Evolutionary conservation across 2,888 invertebrate genomes (phyloP), one percentile per base, ranked within the genome.

Genomic region (Scotopteryx bipunctaria): DNA sequence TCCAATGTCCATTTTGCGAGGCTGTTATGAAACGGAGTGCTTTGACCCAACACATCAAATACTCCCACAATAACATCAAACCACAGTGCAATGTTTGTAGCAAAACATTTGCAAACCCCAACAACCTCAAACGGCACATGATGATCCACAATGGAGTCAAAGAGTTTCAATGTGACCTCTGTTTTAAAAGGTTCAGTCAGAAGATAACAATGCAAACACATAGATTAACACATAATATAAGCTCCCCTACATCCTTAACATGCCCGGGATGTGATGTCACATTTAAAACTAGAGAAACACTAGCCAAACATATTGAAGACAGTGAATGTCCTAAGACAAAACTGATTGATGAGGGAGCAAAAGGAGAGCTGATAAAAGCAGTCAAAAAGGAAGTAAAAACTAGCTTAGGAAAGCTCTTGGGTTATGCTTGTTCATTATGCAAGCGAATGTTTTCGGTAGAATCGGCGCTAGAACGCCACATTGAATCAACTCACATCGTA

Each of bases 151-250:
- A 67, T 0, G 91, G 88, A 0, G 65, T 86, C 1, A 78, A 81
- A 55, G 86, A 88, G n/a, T 91, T 85, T 56, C 83, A 84, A 60
- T 91, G 91, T 67, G 89, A 90, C 45, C 77, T 91, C 5, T 91
- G 91, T 59, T 73, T 70, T 6, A 91, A 89, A 55, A 67, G 83
- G 21, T 91, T 91, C 66, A 84, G 84, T 46, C 91, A 91, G 42
- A 91, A 89, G 65, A 88, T 87, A 8, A 87, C 90, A 1, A 87
- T 91, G 90, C 90, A 90, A 58, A 90, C 90, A 0, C 91, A 91
- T 49, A 71, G 85, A 46, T 49, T 90, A 19, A 88, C 87, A 0
- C 91, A 91, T 41, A n/a, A n/a, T n/a, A 66, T 84, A 46, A 81
- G 86, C 41, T 81, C 48, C 2, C 36, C 42, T 15, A 5, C 43